phyloP scores from a whole-genome alignment of 2,797 vertebrate species.

The Anas bernieri region DNA sequence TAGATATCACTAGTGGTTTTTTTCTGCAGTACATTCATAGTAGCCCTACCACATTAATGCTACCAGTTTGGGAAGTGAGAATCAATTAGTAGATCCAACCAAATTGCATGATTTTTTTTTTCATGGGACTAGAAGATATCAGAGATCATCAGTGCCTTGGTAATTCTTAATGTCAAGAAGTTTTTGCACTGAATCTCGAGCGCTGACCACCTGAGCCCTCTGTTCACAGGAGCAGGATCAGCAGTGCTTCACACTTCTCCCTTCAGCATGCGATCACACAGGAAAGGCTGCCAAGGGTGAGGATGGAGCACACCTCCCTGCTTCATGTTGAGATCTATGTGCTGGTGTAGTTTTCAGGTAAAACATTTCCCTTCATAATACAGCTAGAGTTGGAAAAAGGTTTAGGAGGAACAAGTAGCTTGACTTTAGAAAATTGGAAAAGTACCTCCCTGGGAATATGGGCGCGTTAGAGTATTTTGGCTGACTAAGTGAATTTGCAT shows the following conservation, averaged over 20 bases:
- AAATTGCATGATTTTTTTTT: neutral
- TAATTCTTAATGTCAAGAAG: neutral
- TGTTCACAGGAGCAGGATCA: neutral
- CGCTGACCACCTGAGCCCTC: neutral
- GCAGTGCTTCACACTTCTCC: accelerated
- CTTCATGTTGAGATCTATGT: neutral
- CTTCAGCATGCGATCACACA: neutral
- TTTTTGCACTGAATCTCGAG: neutral
- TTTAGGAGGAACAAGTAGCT: constrained; percentile 11
- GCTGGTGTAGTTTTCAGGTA: neutral
- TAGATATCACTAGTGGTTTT: neutral
- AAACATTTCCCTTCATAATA: neutral
- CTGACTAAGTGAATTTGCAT: constrained; percentile 8
- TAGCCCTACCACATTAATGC: neutral
- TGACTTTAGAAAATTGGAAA: neutral
- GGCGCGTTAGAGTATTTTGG: neutral
- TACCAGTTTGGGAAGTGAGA: neutral
- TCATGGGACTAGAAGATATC: neutral
- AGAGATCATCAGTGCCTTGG: neutral
- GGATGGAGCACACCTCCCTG: neutral
- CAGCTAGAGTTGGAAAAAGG: neutral
- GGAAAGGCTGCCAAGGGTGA: accelerated
- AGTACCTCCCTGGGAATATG: constrained; percentile 2
- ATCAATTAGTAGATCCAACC: neutral
- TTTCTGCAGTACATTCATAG: neutral